Base-by-base conservation (phyloP, 2,888 invertebrate genomes). In the Coleophora deauratella region DNA sequence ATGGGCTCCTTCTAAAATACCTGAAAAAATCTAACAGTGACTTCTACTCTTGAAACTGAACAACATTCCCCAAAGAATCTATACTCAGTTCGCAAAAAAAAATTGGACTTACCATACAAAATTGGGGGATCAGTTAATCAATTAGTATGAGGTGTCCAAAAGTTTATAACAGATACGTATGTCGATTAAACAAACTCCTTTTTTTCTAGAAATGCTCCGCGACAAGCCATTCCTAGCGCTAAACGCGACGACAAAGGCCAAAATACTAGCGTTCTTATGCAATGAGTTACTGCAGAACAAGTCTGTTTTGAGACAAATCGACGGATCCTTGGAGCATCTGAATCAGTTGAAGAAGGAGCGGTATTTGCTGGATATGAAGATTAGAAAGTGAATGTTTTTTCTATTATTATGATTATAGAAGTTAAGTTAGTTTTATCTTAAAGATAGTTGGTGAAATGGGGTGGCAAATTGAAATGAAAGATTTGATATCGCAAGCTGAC, bases 281-380 rank as follows among this genome's bases (percentile, higher is more conserved):
- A 96, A 98, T 76, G 98, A 99, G 73, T 87, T 99, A 54, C 88
- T 98, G 35, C 95, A 96, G 77, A 97, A 97, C 74, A 96, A 97
- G 77, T 91, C 94, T 9, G 94, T 98, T 51, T 87, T 95, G 59
- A 88, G 93, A 28, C 97, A 98, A 74, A 93, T 98, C 42, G 98
- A 98, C 62, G 91, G 89, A 27, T 92, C 93, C 45, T 87, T 98
- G 37, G 98, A 98, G 51, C 92, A 91, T 40, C 93, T 95, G 48
- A 93, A 93, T 49, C 95, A 93, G 59, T 88, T 95, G 54, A 92
- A 93, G 66, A 93, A 96, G 60, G 98, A 98, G 64, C 91, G 97
- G 55, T 98, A 97, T 88, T 88, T 96, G 45, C 88, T 97, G 59
- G 98, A 98, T 65, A 95, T 95, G 64, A 96, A 97, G 86, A 91